Percentiles rank a stretch among this genome's conserved stretches.
Conservation (phyloP, 1,140 invertebrate species). For the Solen grandis region DNA sequence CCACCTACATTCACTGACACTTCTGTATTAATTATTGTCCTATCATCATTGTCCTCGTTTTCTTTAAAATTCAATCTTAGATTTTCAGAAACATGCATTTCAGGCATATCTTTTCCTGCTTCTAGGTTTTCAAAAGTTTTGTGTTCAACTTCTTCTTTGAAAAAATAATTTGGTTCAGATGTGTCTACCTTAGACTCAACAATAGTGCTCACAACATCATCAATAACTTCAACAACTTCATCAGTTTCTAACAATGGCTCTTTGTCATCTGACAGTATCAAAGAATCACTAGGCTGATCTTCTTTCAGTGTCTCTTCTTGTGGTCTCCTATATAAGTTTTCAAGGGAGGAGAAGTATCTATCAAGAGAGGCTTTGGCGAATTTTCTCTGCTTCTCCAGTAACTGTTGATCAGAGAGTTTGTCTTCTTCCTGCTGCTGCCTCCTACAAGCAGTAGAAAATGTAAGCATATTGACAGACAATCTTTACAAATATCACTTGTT, state of each 20-base stretch:
- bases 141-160: too few relatives aligned
- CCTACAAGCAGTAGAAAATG: constrained; percentile 49
- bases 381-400: constrained; percentile 60
- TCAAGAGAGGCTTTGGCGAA: constrained; percentile 70
- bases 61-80: background rate
- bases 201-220: background rate
- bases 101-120: background rate
- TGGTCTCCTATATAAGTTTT: constrained; percentile 50
- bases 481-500: background rate
- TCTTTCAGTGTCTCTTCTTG: background rate
- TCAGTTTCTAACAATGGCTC: background rate
- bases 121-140: background rate
- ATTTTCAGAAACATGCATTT: constrained; percentile 1
- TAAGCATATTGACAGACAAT: background rate
- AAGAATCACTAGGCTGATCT: background rate
- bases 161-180: too few relatives aligned
- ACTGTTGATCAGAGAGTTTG: constrained; percentile 51
- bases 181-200: background rate
- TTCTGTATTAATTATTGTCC: constrained; percentile 58
- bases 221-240: background rate
- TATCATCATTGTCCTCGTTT: constrained; percentile 34
- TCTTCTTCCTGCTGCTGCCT: constrained; percentile 61
- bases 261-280: too few relatives aligned
- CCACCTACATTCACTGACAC: constrained; percentile 70
- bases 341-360: constrained; percentile 70